phyloP scores from a whole-genome alignment of 2,113 vertebrate genomes.

The Corythaeola cristata region DNA sequence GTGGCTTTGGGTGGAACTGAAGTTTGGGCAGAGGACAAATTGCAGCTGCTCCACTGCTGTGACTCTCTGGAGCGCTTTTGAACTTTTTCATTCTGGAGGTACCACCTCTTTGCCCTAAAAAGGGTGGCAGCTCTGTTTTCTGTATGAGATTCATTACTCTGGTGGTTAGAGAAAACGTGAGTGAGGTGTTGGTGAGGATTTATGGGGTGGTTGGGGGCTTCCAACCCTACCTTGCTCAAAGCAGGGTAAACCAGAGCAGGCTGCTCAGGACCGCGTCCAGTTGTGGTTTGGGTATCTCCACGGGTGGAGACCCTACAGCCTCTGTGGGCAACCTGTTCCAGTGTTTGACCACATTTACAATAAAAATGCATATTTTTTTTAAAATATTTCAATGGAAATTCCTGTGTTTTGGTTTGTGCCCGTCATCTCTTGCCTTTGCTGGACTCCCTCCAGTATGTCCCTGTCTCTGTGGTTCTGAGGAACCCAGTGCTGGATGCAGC shows the following conservation, averaged over 20 bases:
- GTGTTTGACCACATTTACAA: not conserved
- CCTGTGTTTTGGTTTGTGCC: not conserved
- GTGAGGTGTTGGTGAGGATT: not conserved
- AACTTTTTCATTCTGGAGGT: not conserved
- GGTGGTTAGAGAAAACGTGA: not conserved
- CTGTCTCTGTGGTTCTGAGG: not conserved
- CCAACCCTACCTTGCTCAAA: not conserved
- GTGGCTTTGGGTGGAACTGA: not conserved
- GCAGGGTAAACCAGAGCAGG: not conserved
- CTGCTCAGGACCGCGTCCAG: accelerated
- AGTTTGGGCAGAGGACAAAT: not conserved
- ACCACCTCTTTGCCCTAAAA: not conserved
- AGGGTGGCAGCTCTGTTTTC: not conserved
- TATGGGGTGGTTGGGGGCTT: not conserved
- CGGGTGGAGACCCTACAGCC: not conserved
- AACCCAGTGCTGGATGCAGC: not conserved
- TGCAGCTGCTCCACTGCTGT: not conserved
- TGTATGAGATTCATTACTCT: not conserved
- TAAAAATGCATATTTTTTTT: not conserved
- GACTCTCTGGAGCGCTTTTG: not conserved
- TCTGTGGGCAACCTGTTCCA: not conserved
- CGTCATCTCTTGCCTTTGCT: not conserved
- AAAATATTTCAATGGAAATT: not conserved
- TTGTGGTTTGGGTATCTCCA: not conserved
- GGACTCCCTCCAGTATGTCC: not conserved